Percentiles rank a stretch among this genome's conserved stretches.
These are phyloP conservation scores for Oncorhynchus kisutch DNA, from an alignment of 2,113 vertebrate species.

Conservation along the genomic window DNA sequence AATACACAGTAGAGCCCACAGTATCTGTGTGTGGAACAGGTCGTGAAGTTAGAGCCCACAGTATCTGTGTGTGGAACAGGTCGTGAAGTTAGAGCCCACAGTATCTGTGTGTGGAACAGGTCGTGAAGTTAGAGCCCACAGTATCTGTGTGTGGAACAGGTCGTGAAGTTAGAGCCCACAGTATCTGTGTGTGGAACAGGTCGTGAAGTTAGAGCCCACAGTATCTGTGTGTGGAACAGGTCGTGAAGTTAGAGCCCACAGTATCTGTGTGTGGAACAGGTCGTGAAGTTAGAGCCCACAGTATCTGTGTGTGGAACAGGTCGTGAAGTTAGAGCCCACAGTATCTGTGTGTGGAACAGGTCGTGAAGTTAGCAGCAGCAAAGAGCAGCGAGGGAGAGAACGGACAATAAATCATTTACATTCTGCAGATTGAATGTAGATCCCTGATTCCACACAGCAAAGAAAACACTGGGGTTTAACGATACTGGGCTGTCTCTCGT, in stretches of 20 bases:
- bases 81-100: not conserved
- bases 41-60: not conserved
- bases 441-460: slow-evolving; percentile 46
- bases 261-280: not conserved
- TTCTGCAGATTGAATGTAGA: slow-evolving; percentile 67
- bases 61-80: not conserved
- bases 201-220: not conserved
- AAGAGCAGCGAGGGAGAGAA: slow-evolving; percentile 19
- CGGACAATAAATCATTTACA: slow-evolving; percentile 71
- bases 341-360: not conserved
- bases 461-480: slow-evolving; percentile 36
- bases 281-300: not conserved
- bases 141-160: not conserved
- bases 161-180: not conserved
- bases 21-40: not conserved
- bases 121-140: not conserved
- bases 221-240: not conserved
- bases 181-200: not conserved
- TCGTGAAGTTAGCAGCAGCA: no score
- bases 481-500: not conserved
- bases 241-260: not conserved
- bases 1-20: not conserved
- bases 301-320: not conserved
- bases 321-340: not conserved
- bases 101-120: not conserved